Percentiles rank a stretch among this genome's conserved stretches.
Conservation (phyloP, 2,113 vertebrate genomes). For the Percina caprodes region DNA sequence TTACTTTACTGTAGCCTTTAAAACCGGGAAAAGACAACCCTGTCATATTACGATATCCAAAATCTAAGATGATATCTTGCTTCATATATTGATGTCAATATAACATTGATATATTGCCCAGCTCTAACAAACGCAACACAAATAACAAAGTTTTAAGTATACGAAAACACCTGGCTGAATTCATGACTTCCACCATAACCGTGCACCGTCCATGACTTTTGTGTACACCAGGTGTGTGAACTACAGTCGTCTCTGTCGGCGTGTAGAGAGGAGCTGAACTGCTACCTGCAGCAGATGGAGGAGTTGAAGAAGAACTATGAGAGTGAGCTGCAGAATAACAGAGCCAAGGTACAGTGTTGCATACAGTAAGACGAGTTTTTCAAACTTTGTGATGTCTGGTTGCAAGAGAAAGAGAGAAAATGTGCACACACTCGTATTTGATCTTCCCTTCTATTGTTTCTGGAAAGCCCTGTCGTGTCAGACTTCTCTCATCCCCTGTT, state of each 20-base stretch:
- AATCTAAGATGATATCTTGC: too few species aligned
- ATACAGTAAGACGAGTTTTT: neutral
- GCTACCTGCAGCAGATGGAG: constrained; percentile 86
- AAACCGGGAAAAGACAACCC: too few species aligned
- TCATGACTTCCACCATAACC: neutral
- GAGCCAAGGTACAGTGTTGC: constrained; percentile 83
- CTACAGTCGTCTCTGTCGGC: constrained; percentile 86
- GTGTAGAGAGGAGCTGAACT: constrained; percentile 88
- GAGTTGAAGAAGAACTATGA: constrained; percentile 86
- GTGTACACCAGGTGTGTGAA: constrained; percentile 84
- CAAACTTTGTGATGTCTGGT: neutral
- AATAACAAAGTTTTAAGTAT: neutral
- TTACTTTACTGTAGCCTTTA: too few species aligned
- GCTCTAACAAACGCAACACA: too few species aligned
- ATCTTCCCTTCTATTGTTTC: neutral
- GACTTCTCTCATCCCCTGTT: neutral
- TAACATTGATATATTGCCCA: too few species aligned
- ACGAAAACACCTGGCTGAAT: neutral
- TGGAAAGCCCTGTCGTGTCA: too few species aligned
- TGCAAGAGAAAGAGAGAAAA: neutral
- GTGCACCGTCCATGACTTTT: neutral
- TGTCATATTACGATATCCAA: too few species aligned
- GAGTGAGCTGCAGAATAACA: constrained; percentile 86
- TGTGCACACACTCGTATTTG: neutral
- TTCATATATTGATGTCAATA: too few species aligned